Evolutionary conservation across 2,113 vertebrate genomes (phyloP).

Genomic region (Paramormyrops kingsleyae): DNA sequence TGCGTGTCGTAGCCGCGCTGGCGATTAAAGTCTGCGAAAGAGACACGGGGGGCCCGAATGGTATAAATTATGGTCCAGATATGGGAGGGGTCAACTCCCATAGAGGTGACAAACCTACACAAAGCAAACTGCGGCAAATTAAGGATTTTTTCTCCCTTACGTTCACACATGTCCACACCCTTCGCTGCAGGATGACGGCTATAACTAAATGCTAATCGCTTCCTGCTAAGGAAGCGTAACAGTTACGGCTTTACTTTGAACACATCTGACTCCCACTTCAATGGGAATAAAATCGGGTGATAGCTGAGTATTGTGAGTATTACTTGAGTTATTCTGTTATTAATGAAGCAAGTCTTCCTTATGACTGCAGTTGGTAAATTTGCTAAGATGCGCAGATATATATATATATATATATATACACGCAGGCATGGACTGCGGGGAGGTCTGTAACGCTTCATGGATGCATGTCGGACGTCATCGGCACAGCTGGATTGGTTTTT

Average conservation of each 20-base stretch:
- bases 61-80: not conserved
- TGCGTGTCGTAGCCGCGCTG: not conserved
- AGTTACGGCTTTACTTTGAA: not conserved
- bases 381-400: not conserved
- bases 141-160: not conserved
- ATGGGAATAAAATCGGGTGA: not conserved
- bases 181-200: not conserved
- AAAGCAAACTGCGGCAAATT: not conserved
- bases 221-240: not conserved
- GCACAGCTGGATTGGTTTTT: not conserved
- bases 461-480: not conserved
- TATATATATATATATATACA: too few species aligned
- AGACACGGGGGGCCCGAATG: not conserved
- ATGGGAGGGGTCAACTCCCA: not conserved
- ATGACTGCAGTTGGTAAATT: not conserved
- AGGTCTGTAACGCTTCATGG: not conserved
- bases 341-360: not conserved
- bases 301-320: not conserved
- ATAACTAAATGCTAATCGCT: not conserved
- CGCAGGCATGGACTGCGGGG: not conserved
- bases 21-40: not conserved
- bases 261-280: not conserved
- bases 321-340: not conserved
- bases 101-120: not conserved
- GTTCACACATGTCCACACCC: not conserved